Base-by-base conservation (phyloP, 2,888 invertebrate species). In the Coenonympha arcania region DNA sequence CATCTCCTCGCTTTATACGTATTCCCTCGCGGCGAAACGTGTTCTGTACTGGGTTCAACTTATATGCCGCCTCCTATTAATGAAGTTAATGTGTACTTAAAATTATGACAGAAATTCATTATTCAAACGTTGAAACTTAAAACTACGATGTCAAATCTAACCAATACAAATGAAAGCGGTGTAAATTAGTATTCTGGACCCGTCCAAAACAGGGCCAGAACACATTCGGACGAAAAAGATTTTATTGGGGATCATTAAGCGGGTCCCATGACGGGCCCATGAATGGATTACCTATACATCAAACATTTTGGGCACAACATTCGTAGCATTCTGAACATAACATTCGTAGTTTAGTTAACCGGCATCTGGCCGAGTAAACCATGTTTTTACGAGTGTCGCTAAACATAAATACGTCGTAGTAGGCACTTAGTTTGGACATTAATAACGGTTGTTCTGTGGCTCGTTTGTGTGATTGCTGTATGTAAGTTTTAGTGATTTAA, bases 371-470 rank as follows among this genome's bases (percentile, higher is more conserved):
- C 71, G 67, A 70, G 73, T 83, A 82, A 82, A 83, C 79, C 79
- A 79, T 68, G 70, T 68, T 76, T 82, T 83, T 84, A 85, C 79
- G 81, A 78, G 62, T 72, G 73, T 66, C 77, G 64, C 76, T 81
- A 80, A 82, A 82, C 78, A 79, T 79, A 80, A 39, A 39, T 15
- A 22, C 13, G 24, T 37, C 19, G 11, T 6, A 37, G 11, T 9
- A 4, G 13, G 13, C 15, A 13, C 15, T 39, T 6, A 22, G 11
- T 39, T 39, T 39, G 20, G 56, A 60, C 63, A 71, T 71, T 73
- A 71, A 75, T 70, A 71, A 71, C 67, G 68, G 69, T 68, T 71
- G 72, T 77, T 74, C 68, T 71, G 71, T 66, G 69, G 37, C 19
- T 24, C 19, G 11, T 39, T 22, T 22, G 22, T 33, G 15, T 4